A percentile compares a stretch with the other conserved stretches of the same genome.
phyloP scores from a whole-genome alignment of 2,888 invertebrate species.

The Schizotus pectinicornis region DNA sequence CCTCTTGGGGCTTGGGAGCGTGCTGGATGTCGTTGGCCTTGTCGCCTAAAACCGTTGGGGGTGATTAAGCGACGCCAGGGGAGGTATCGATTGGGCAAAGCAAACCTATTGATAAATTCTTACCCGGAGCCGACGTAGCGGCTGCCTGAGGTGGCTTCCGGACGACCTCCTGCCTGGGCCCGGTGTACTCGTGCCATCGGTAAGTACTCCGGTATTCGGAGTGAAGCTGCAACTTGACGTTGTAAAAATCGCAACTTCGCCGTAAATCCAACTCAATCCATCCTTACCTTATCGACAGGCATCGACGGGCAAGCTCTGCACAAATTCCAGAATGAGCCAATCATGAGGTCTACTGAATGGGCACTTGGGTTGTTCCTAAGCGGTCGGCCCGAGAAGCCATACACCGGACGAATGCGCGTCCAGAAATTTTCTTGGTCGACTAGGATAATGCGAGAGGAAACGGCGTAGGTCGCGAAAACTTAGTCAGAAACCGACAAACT shows the following conservation, averaged over 20 bases:
- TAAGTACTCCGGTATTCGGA: constrained; percentile 94
- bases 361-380: constrained; percentile 36
- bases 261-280: neutral
- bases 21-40: constrained; percentile 48
- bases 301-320: constrained; percentile 96
- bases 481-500: constrained; percentile 18
- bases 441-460: constrained; percentile 30
- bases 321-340: constrained; percentile 97
- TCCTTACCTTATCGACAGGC: constrained; percentile 91
- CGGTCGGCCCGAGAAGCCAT: constrained; percentile 44
- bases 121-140: constrained; percentile 49
- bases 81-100: constrained; percentile 20
- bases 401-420: constrained; percentile 38
- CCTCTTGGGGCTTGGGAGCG: constrained; percentile 48
- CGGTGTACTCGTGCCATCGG: constrained; percentile 93
- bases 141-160: constrained; percentile 67
- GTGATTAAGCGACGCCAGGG: constrained; percentile 16
- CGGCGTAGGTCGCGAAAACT: constrained; percentile 28
- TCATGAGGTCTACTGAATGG: constrained; percentile 70
- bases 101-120: constrained; percentile 29
- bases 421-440: constrained; percentile 30
- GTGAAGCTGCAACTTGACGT: constrained; percentile 73
- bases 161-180: constrained; percentile 75
- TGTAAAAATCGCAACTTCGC: neutral
- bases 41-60: constrained; percentile 43